Conservation (phyloP, 2,113 vertebrate genomes). For the Rallus limicola region DNA sequence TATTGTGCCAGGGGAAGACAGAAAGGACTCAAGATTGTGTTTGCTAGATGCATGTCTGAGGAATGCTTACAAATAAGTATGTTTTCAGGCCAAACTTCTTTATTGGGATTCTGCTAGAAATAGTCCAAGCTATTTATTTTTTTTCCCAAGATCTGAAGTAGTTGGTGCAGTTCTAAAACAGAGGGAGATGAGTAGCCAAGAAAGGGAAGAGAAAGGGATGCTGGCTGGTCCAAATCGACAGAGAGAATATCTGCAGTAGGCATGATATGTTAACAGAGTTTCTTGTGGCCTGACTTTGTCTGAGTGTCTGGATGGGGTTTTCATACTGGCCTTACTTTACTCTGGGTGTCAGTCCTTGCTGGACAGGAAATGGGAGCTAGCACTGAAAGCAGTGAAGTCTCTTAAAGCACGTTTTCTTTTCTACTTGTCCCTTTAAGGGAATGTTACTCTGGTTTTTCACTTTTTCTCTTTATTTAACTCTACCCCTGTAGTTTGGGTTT, state of each 20-base stretch:
- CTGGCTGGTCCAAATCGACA: not conserved
- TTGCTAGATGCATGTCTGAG: not conserved
- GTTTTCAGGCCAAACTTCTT: not conserved
- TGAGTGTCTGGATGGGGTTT: not conserved
- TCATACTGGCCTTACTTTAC: not conserved
- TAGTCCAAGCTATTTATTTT: not conserved
- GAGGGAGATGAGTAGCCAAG: not conserved
- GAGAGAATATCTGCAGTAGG: fast-evolving
- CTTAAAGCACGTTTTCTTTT: not conserved
- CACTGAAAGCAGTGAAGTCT: not conserved
- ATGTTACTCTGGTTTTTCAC: not conserved
- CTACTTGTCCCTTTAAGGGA: not conserved
- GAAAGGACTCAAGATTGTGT: not conserved
- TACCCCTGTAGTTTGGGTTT: not conserved
- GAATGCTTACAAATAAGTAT: not conserved
- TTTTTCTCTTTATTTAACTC: not conserved
- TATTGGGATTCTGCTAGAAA: not conserved
- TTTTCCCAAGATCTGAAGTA: not conserved
- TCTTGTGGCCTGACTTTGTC: not conserved
- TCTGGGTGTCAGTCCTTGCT: not conserved
- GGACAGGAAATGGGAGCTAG: not conserved
- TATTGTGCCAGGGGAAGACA: not conserved
- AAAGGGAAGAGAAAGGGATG: not conserved
- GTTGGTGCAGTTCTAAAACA: not conserved
- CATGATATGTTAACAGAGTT: not conserved